A percentile compares a stretch with the other conserved stretches of the same genome.
These are phyloP conservation scores for Pantherophis vulpinus DNA, from an alignment of 2,797 vertebrate species.

Conservation along the genomic window DNA sequence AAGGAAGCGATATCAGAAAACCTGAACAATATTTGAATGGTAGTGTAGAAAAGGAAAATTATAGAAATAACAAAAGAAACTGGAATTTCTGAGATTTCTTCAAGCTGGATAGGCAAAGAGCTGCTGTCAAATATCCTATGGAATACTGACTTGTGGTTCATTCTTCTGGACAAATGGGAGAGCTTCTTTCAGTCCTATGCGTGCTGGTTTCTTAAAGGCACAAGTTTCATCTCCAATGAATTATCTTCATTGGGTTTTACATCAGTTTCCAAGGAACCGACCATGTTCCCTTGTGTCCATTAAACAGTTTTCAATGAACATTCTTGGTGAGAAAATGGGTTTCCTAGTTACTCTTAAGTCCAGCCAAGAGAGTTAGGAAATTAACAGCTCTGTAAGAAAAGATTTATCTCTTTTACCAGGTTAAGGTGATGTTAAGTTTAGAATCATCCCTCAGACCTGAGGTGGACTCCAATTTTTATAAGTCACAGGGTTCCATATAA, in stretches of 20 bases:
- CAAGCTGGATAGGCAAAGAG: not conserved
- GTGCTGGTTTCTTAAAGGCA: not conserved
- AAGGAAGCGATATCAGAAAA: not conserved
- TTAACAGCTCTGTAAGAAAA: not conserved
- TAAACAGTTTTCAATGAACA: not conserved
- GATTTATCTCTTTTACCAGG: not conserved
- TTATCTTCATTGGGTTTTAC: not conserved
- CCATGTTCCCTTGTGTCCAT: not conserved
- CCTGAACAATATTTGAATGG: not conserved
- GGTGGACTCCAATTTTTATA: not conserved
- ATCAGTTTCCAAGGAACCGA: not conserved
- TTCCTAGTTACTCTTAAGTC: not conserved
- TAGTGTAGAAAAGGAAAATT: not conserved
- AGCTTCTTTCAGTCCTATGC: no score
- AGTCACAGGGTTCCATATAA: not conserved
- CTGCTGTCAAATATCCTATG: not conserved
- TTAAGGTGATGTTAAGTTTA: not conserved
- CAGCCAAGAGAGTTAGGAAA: not conserved
- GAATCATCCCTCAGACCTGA: not conserved
- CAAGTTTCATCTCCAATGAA: not conserved
- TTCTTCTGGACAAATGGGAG: no score
- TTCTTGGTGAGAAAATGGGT: not conserved
- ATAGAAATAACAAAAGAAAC: not conserved
- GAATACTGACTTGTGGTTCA: no score
- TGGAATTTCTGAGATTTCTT: not conserved